phyloP scores from a whole-genome alignment of 2,797 vertebrate species.

The Melanotaenia pygmaea region DNA sequence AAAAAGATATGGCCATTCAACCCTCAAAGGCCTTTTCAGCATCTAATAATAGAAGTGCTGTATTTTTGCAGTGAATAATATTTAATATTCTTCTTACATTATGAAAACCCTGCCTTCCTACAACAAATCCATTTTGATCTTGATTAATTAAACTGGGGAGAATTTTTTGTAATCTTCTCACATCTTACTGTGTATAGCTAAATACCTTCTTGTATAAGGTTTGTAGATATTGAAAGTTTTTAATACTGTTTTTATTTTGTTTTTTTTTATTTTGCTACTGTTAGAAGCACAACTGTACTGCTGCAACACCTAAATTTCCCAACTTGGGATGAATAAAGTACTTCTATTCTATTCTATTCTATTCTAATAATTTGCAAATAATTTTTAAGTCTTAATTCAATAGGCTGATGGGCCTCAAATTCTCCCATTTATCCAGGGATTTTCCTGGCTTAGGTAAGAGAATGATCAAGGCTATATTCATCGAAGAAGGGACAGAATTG shows the following conservation, averaged over 20 bases:
- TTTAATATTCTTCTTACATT: neutral
- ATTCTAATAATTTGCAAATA: neutral
- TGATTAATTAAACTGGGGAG: no score
- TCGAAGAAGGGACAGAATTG: neutral
- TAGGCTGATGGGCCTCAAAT: neutral
- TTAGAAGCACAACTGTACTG: no score
- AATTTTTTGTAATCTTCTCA: no score
- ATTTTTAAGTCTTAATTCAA: no score
- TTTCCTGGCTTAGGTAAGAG: neutral
- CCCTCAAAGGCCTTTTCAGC: neutral
- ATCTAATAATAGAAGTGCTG: neutral
- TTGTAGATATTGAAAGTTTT: no score
- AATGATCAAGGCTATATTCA: neutral
- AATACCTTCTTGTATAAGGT: no score
- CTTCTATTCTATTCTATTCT: neutral
- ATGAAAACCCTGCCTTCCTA: neutral
- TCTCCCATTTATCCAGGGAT: neutral
- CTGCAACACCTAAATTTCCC: no score
- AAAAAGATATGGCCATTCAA: constrained; percentile 3
- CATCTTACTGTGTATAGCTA: no score
- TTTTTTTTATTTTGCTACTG: no score
- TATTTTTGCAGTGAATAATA: neutral
- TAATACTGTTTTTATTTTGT: no score
- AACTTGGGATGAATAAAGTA: no score
- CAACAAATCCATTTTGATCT: neutral